Percentiles rank a stretch among this genome's conserved stretches.
These are phyloP conservation scores for Dicyrtoma fusca DNA, from an alignment of 2,888 invertebrate species.

Conservation along the genomic window DNA sequence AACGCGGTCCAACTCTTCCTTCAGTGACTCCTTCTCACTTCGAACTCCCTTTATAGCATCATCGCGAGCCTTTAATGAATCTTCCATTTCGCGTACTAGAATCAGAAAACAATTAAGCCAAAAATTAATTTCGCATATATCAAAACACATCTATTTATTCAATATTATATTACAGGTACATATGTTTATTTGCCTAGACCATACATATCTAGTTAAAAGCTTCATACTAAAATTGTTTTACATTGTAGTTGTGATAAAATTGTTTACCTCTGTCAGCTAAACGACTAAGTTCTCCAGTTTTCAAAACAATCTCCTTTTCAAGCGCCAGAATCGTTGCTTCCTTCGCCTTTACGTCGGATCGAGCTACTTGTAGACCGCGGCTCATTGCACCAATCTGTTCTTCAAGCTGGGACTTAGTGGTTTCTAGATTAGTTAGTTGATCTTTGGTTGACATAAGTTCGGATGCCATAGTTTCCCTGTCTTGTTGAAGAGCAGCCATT, in stretches of 20 bases:
- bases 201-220: too few relatives aligned
- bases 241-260: too few relatives aligned
- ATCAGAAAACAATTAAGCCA: too few relatives aligned
- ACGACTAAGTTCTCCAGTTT: conserved; percentile 51
- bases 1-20: conserved; percentile 51
- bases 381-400: conserved; percentile 52
- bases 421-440: conserved; percentile 46
- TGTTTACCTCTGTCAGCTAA: conserved; percentile 50
- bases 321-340: conserved; percentile 51
- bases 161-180: too few relatives aligned
- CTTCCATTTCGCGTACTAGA: conserved; percentile 40
- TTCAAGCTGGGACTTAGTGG: conserved; percentile 50
- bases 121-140: too few relatives aligned
- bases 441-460: conserved; percentile 53
- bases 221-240: not conserved
- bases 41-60: conserved; percentile 47
- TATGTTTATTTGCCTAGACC: too few relatives aligned
- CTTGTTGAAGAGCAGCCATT: conserved; percentile 56
- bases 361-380: conserved; percentile 46
- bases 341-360: conserved; percentile 50
- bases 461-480: conserved; percentile 53
- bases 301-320: conserved; percentile 54
- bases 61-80: conserved; percentile 46
- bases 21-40: conserved; percentile 49
- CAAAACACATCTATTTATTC: too few relatives aligned